Percentiles rank a stretch among this genome's conserved stretches.
Conservation (phyloP, 2,113 vertebrate species). For the Miniopterus natalensis region DNA sequence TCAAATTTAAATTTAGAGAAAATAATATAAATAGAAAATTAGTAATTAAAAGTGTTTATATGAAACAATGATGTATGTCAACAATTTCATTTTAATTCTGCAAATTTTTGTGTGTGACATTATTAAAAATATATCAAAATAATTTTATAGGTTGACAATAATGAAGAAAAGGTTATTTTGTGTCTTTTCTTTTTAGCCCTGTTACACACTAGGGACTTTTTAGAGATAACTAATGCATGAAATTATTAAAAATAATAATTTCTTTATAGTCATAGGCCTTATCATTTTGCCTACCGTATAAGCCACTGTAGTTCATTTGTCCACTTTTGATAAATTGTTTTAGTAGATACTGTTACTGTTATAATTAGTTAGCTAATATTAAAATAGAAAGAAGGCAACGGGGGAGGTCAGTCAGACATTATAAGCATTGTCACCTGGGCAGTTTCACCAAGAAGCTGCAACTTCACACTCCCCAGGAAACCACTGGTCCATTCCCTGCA, state of each 20-base stretch:
- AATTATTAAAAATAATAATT: background rate
- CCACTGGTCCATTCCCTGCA: too few relatives aligned
- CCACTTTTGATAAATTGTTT: background rate
- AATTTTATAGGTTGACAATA: background rate
- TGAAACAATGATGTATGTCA: background rate
- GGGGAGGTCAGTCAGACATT: too few relatives aligned
- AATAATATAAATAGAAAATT: background rate
- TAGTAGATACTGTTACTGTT: background rate
- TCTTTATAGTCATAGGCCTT: background rate
- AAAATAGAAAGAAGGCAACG: too few relatives aligned
- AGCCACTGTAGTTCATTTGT: background rate
- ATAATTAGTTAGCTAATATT: too few relatives aligned
- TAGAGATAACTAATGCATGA: background rate
- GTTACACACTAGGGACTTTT: background rate
- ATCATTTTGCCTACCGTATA: background rate
- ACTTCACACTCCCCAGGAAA: too few relatives aligned
- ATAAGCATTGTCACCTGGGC: too few relatives aligned
- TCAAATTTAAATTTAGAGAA: slow-evolving; percentile 17
- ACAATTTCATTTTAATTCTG: background rate
- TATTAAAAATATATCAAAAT: slow-evolving; percentile 37
- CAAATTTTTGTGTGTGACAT: background rate
- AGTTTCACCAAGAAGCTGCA: too few relatives aligned
- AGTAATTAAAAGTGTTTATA: background rate
- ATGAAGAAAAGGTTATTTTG: slow-evolving; percentile 24
- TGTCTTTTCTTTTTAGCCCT: background rate